Evolutionary conservation across 2,888 invertebrate genomes (phyloP).

Genomic region (Conus canariensis): DNA sequence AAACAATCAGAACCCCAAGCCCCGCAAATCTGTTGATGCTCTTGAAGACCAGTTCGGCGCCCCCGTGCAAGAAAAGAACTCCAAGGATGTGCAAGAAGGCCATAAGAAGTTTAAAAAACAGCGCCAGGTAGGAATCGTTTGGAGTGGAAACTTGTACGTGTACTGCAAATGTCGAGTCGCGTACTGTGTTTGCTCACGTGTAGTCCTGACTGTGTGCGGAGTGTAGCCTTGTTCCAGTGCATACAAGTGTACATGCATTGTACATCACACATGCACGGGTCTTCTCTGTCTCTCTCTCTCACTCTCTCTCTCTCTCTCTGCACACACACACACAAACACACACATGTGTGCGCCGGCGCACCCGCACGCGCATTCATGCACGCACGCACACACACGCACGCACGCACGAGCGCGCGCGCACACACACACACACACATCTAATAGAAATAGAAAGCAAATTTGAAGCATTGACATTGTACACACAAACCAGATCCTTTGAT

Average conservation of each 20-base stretch:
- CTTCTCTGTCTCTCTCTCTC: neutral
- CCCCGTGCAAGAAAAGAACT: neutral
- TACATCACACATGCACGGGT: no score
- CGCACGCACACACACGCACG: no score
- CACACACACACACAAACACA: neutral
- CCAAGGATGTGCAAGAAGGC: slow-evolving; percentile 48
- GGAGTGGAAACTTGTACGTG: slow-evolving; percentile 1
- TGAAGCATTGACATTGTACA: no score
- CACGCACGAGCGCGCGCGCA: neutral
- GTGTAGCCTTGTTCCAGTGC: neutral
- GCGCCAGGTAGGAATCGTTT: slow-evolving; percentile 52
- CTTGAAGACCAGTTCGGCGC: slow-evolving; percentile 48
- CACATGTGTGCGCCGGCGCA: neutral
- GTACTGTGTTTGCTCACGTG: neutral
- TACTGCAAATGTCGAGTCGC: no score
- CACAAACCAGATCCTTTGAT: no score
- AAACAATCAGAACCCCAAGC: slow-evolving; percentile 9
- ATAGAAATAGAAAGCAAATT: no score
- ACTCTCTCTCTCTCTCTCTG: neutral
- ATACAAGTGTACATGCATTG: no score
- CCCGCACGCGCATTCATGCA: neutral
- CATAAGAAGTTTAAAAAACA: slow-evolving; percentile 52
- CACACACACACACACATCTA: neutral
- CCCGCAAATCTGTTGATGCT: slow-evolving; percentile 36
- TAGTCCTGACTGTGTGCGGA: neutral